Base-by-base conservation (phyloP, 2,888 invertebrate genomes). In the Clusia tigrina region DNA sequence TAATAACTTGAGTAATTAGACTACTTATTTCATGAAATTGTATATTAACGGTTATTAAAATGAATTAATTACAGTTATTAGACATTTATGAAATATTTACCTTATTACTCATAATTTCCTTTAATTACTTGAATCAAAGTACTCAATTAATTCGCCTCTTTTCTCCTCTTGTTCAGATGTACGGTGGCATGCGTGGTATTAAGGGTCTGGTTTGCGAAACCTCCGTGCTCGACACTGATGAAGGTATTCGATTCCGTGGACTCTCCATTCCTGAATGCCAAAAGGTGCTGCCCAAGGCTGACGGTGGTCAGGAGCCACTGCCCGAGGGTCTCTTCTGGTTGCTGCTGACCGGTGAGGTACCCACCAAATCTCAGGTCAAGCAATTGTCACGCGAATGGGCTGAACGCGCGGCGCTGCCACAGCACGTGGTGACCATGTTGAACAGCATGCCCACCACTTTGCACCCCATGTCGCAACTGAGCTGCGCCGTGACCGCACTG, bases 271-370 rank as follows among this genome's bases (percentile, higher is more conserved):
- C 95, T 32, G 95, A 96, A 82, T 95, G 95, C 82, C 95, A 95
- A 82, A 90, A 95, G 81, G 83, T 91, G 9, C 85, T 96, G 66
- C 96, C 96, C 1, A 93, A 92, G 80, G 95, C 92, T 10, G 72
- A 77, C 1, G 90, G 91, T 57, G 95, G 95, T 46, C 83, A 84
- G 26, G 94, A 96, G 81, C 95, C 95, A 5, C 86, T 96, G 38
- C 96, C 96, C 1, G 96, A 96, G 84, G 96, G 93, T 81, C 88
- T 96, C n/a, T 96, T 95, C 86, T 96, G 96, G 95, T 87, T 96
- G 56, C 85, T 96, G 68, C 87, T 92, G 73, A 96, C 96, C 69
- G 96, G 96, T 20, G 92, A 96, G 66, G 87, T 96, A 54, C 96
- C 96, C 55, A 92, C 87, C 57, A 89, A 92, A 20, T 89, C 88